Evolutionary conservation across 2,888 invertebrate species (phyloP).

Genomic region (Drosophila anomalata): DNA sequence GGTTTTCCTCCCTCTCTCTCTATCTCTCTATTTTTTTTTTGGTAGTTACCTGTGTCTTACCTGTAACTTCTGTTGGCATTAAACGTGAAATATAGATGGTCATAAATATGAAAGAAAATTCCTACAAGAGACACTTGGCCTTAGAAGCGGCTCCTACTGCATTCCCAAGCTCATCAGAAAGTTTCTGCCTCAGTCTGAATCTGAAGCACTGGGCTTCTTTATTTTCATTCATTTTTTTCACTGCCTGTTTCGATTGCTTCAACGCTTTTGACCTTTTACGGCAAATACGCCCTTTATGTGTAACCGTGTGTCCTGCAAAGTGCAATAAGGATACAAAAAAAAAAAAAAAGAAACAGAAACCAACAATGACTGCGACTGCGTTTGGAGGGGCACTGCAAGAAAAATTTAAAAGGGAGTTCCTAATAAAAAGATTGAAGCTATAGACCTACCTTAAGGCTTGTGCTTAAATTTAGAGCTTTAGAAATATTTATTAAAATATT

Average conservation of each 20-base stretch:
- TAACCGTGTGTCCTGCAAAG: conserved; percentile 33
- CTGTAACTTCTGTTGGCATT: not conserved
- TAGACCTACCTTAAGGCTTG: no score
- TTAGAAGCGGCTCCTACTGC: not conserved
- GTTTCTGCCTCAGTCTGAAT: not conserved
- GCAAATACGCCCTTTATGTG: conserved; percentile 42
- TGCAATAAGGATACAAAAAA: conserved; percentile 30
- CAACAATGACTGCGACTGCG: conserved; percentile 8
- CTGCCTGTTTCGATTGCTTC: conserved; percentile 25
- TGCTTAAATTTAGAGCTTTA: no score
- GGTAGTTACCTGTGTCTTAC: not conserved
- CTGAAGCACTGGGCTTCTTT: not conserved
- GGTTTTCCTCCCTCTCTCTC: conserved; percentile 2
- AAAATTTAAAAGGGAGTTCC: not conserved
- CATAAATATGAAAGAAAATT: not conserved
- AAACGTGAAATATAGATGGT: not conserved
- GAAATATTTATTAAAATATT: not conserved
- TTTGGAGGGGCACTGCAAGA: conserved; percentile 3
- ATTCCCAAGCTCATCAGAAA: conserved; percentile 21
- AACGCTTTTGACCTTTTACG: conserved; percentile 24
- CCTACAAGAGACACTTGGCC: not conserved
- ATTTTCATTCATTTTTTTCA: not conserved
- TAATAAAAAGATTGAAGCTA: no score
- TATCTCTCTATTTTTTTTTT: not conserved
- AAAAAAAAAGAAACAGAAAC: not conserved